Percentiles rank a stretch among this genome's conserved stretches.
Conservation (phyloP, 2,113 vertebrate genomes). For the Xyliphius kryptos region DNA sequence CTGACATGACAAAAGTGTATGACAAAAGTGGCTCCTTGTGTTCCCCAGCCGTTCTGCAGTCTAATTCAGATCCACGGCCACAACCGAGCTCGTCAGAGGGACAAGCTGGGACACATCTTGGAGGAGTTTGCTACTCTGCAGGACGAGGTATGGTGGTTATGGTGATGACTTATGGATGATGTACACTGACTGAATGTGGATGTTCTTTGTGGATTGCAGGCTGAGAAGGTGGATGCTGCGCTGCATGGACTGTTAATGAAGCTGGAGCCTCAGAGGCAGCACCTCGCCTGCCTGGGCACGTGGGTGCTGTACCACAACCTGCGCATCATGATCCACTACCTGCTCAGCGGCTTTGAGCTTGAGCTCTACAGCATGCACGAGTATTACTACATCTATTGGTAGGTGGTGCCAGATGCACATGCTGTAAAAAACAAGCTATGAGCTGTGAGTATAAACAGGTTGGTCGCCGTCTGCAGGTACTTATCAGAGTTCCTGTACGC, state of each 20-base stretch:
- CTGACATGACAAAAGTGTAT: neutral
- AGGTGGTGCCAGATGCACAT: slow-evolving; percentile 15
- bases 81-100: slow-evolving; percentile 93
- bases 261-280: slow-evolving; percentile 93
- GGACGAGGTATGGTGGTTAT: slow-evolving; percentile 95
- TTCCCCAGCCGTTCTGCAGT: slow-evolving; percentile 90
- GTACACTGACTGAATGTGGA: neutral
- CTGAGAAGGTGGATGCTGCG: slow-evolving; percentile 94
- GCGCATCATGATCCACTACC: slow-evolving; percentile 97
- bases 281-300: slow-evolving; percentile 92
- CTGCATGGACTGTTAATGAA: slow-evolving; percentile 94
- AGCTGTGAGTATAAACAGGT: no score
- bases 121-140: slow-evolving; percentile 97
- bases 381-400: slow-evolving; percentile 99
- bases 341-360: slow-evolving; percentile 95
- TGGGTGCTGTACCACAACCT: slow-evolving; percentile 98
- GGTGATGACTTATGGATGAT: no score
- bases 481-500: slow-evolving; percentile 96
- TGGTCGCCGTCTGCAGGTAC: slow-evolving; percentile 79
- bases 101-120: slow-evolving; percentile 95
- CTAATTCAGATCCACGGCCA: slow-evolving; percentile 97
- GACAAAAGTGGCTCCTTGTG: neutral
- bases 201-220: slow-evolving; percentile 55
- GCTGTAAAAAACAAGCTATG: no score
- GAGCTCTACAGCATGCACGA: slow-evolving; percentile 99